Conservation (phyloP, 2,888 invertebrate genomes). For the Drosophila maculinotata region DNA sequence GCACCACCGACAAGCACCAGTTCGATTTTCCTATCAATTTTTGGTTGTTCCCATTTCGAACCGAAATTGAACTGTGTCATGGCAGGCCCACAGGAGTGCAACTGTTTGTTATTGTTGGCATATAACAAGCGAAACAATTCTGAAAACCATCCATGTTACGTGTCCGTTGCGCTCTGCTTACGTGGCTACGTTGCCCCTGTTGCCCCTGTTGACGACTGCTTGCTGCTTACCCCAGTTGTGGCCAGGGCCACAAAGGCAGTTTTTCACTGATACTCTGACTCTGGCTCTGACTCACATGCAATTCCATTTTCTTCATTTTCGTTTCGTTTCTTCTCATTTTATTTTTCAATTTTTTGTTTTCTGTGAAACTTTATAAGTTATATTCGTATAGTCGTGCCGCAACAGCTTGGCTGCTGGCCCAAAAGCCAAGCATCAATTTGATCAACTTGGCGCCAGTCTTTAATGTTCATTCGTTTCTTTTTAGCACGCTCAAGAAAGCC, state of each 20-base stretch:
- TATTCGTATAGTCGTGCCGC: constrained; percentile 27
- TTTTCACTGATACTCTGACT: constrained; percentile 7
- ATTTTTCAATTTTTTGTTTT: constrained; percentile 24
- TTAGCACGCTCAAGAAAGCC: constrained; percentile 2
- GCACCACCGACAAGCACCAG: not conserved
- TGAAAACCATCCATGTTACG: constrained; percentile 55
- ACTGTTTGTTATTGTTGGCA: constrained; percentile 41
- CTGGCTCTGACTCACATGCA: constrained; percentile 44
- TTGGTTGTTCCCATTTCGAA: constrained; percentile 23
- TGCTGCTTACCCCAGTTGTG: not conserved
- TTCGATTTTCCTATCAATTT: constrained; percentile 33
- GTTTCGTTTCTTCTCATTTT: too few relatives aligned
- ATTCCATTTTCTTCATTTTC: constrained; percentile 55
- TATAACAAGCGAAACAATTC: constrained; percentile 50
- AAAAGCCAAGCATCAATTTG: constrained; percentile 75
- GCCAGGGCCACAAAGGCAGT: constrained; percentile 8
- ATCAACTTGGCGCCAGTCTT: constrained; percentile 77
- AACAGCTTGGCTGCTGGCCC: constrained; percentile 63
- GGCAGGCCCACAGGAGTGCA: constrained; percentile 60
- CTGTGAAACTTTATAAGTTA: constrained; percentile 61
- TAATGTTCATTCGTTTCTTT: constrained; percentile 61
- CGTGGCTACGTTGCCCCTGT: constrained; percentile 5
- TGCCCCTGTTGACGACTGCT: not conserved
- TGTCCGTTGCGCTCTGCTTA: constrained; percentile 72
- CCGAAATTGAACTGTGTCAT: constrained; percentile 72